Evolutionary conservation across 2,888 invertebrate species (phyloP).

Genomic region (Cenopis cana): DNA sequence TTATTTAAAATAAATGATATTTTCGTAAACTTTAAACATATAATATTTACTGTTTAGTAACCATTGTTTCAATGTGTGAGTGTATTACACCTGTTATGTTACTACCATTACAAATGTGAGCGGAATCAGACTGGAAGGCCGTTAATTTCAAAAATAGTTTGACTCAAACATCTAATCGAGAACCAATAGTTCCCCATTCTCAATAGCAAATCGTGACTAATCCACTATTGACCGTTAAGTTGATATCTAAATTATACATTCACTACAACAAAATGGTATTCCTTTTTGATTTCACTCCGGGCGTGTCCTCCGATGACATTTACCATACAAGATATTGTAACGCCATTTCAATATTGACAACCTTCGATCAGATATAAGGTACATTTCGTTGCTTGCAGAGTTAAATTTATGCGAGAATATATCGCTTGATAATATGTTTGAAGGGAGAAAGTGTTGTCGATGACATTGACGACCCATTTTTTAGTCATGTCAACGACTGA

Average conservation of each 20-base stretch:
- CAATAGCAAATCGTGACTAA: constrained; percentile 53
- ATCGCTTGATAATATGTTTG: constrained; percentile 51
- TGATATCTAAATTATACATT: constrained; percentile 55
- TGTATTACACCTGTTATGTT: too few relatives aligned
- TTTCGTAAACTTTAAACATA: too few relatives aligned
- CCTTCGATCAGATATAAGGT: constrained; percentile 51
- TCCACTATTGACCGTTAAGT: constrained; percentile 51
- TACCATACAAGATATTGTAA: constrained; percentile 49
- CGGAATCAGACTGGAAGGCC: too few relatives aligned
- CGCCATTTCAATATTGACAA: constrained; percentile 53
- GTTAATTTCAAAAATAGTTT: too few relatives aligned
- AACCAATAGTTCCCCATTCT: constrained; percentile 42
- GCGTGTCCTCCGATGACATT: constrained; percentile 56
- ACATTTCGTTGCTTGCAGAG: constrained; percentile 44
- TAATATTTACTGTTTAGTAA: too few relatives aligned
- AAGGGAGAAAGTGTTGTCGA: constrained; percentile 51
- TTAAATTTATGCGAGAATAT: constrained; percentile 52
- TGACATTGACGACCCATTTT: constrained; percentile 27
- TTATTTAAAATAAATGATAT: too few relatives aligned
- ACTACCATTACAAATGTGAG: too few relatives aligned
- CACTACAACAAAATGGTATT: constrained; percentile 47
- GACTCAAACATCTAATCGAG: constrained; percentile 7
- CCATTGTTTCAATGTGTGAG: too few relatives aligned
- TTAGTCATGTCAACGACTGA: not conserved
- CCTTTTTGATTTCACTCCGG: constrained; percentile 51